phyloP scores from a whole-genome alignment of 2,113 vertebrate species.

The Laterallus jamaicensis region DNA sequence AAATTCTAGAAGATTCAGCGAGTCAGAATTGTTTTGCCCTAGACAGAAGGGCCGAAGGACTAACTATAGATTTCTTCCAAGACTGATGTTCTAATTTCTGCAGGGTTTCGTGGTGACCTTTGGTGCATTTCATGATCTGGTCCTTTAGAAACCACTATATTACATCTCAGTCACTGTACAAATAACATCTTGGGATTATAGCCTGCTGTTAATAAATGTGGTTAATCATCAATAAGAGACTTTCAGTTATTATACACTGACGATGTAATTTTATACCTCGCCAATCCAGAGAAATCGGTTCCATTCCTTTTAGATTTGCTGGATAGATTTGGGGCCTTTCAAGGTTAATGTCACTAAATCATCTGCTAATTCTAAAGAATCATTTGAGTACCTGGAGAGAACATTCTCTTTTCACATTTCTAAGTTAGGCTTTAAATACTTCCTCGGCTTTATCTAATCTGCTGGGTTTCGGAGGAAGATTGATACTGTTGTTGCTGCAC shows the following conservation, averaged over 20 bases:
- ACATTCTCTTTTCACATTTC: not conserved
- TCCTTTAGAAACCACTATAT: slow-evolving; percentile 16
- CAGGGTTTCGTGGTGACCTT: slow-evolving; percentile 40
- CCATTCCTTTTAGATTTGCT: slow-evolving; percentile 57
- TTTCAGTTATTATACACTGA: slow-evolving; percentile 58
- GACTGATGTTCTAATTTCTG: slow-evolving; percentile 54
- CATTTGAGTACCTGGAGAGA: slow-evolving; percentile 27
- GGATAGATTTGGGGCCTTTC: slow-evolving; percentile 45
- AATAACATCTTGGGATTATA: slow-evolving; percentile 49
- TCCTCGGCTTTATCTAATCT: not conserved
- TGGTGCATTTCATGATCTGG: slow-evolving; percentile 45
- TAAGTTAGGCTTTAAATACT: slow-evolving; percentile 2
- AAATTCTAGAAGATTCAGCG: not conserved
- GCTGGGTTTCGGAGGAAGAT: not conserved
- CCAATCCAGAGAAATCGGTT: slow-evolving; percentile 62
- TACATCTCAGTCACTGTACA: slow-evolving; percentile 49
- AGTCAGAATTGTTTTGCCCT: slow-evolving; percentile 6
- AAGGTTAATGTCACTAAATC: slow-evolving; percentile 69
- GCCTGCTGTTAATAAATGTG: slow-evolving; percentile 64
- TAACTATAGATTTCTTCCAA: slow-evolving; percentile 7
- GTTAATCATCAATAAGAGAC: slow-evolving; percentile 70
- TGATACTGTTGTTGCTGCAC: not conserved
- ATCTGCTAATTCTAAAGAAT: slow-evolving; percentile 62
- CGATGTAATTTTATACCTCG: slow-evolving; percentile 72
- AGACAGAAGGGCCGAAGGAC: not conserved